Evolutionary conservation across 2,888 invertebrate species (phyloP), one percentile per base, ranked within the genome.

Genomic region (Drosophila eohydei): DNA sequence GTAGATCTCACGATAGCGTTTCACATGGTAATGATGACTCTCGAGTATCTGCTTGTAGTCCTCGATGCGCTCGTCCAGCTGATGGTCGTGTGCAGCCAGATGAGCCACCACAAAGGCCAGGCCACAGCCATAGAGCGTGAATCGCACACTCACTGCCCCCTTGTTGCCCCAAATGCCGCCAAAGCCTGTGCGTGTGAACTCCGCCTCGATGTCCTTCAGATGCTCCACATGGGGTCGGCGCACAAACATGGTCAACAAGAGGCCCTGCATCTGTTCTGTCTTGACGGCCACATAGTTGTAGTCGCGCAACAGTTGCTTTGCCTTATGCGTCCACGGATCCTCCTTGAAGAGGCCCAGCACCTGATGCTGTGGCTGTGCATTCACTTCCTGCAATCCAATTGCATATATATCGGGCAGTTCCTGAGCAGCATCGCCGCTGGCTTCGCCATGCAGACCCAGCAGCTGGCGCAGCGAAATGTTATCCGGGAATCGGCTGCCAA

Each of bases 131-230:
- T 97, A 97, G 38, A 98, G 94, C 87, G 96, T 96, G 89, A 98
- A 95, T 66, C 98, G 94, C 59, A 98, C 94, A 91, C 97, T 97
- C 1, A 98, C 97, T 4, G 97, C 98, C 26, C 98, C 98, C 94
- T 99, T 99, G 93, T 98, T 98, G 34, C 98, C 99, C 98, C 98
- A 98, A 93, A 97, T 95, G 62, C 98, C 98, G 34, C 96, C 96
- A 71, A 98, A 94, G 3, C 98, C 98, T 62, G 98, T 98, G 86
- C 96, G 95, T 0, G 98, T 98, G 83, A 96, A 97, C 90, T 97
- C 96, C 3, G 96, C 95, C 92, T 98, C 97, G 61, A 98, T 95
- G 88, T 97, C 96, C 75, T 97, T 94, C 51, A 98, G 93, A 93
- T 96, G 96, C n/a, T 95, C 94, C 5, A 98, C 93, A 93, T 98